These are phyloP conservation scores for Myotis lucifugus DNA, from an alignment of 2,113 vertebrate species.

Conservation along the genomic window DNA sequence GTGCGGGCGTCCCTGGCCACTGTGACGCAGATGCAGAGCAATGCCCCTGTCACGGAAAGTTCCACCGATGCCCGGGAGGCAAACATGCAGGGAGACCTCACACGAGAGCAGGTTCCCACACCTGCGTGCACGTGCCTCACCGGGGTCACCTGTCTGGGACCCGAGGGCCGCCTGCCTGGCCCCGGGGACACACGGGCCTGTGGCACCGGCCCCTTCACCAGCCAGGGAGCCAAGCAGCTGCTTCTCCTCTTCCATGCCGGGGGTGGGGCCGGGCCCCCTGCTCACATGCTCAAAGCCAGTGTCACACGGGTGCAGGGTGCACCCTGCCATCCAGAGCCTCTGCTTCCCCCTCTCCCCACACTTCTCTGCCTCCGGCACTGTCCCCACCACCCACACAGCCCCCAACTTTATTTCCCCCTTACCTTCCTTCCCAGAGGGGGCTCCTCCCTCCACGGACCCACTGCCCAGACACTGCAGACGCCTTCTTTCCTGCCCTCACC, in stretches of 20 bases:
- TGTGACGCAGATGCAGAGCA: too few species aligned
- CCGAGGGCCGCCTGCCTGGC: neutral
- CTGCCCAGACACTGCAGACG: rapidly evolving
- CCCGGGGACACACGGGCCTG: neutral
- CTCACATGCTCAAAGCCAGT: too few species aligned
- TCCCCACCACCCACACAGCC: neutral
- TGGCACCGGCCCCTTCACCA: neutral
- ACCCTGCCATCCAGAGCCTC: neutral
- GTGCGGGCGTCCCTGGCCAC: neutral
- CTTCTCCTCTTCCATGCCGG: neutral
- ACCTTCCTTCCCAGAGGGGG: neutral
- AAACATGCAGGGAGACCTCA: too few species aligned
- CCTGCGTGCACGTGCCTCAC: neutral
- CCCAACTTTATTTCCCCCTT: neutral
- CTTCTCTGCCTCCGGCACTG: neutral
- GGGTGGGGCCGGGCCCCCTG: neutral
- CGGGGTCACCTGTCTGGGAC: neutral
- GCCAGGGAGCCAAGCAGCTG: neutral
- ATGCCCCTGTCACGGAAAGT: neutral
- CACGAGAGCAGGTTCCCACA: neutral
- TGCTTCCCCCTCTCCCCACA: neutral
- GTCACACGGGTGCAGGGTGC: neutral
- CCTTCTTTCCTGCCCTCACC: neutral
- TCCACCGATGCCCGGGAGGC: rapidly evolving
- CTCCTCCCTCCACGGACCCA: neutral